phyloP scores from a whole-genome alignment of 2,797 vertebrate species.

The Vespertilio murinus region DNA sequence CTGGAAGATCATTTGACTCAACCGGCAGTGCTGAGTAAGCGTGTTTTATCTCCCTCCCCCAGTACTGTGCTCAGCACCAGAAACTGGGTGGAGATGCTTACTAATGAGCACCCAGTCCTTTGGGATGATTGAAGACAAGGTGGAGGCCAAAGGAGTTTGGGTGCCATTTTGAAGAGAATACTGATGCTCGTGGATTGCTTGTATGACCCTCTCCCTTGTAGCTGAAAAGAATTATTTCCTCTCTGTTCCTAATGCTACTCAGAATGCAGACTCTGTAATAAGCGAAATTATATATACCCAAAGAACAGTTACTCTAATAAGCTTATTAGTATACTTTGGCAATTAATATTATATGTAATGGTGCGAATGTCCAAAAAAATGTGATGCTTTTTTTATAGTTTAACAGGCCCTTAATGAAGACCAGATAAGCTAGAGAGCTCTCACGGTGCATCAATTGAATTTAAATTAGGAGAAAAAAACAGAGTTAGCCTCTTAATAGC shows the following conservation, averaged over 20 bases:
- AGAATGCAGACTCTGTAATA: slow-evolving; percentile 26
- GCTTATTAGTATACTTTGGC: slow-evolving; percentile 54
- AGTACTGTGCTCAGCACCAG: neutral
- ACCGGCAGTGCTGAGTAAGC: slow-evolving; percentile 33
- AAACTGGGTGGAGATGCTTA: neutral
- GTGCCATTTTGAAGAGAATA: slow-evolving; percentile 34
- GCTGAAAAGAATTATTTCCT: neutral
- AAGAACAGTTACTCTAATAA: slow-evolving; percentile 59
- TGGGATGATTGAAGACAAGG: neutral
- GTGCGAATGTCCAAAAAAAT: slow-evolving; percentile 51
- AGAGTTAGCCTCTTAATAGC: slow-evolving; percentile 58
- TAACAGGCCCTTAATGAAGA: slow-evolving; percentile 65
- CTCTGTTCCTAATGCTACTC: slow-evolving; percentile 2
- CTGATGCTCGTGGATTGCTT: neutral
- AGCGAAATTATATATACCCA: slow-evolving; percentile 34
- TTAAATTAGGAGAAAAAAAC: slow-evolving; percentile 63
- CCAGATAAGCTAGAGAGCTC: slow-evolving; percentile 54
- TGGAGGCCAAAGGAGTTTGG: neutral
- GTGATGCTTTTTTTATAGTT: slow-evolving; percentile 52
- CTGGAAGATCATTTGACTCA: slow-evolving; percentile 33
- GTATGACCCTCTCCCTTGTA: neutral
- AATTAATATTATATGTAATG: slow-evolving; percentile 68
- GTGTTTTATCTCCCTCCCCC: neutral
- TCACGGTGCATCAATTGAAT: slow-evolving; percentile 55
- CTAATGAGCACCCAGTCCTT: slow-evolving; percentile 45